Evolutionary conservation across 2,888 invertebrate genomes (phyloP).

Genomic region (Rhorus exstirpatorius): DNA sequence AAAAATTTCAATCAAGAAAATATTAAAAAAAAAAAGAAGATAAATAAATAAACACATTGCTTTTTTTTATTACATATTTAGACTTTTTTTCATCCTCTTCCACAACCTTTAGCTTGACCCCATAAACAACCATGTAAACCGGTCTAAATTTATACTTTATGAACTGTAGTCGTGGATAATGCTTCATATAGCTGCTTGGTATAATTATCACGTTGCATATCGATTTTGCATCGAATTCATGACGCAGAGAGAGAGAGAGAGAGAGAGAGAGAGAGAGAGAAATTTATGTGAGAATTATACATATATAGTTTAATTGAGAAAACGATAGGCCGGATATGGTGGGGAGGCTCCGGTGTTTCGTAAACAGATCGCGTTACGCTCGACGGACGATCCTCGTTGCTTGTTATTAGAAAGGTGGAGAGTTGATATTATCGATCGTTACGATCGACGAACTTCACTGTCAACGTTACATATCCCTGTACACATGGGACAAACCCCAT

Average conservation of each 20-base stretch:
- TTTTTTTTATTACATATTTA: too few species aligned
- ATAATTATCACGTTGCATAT: constrained; percentile 56
- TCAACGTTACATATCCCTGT: too few species aligned
- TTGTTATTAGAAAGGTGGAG: constrained; percentile 73
- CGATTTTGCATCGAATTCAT: constrained; percentile 59
- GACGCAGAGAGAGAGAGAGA: too few species aligned
- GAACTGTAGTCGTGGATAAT: neutral
- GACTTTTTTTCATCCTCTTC: too few species aligned
- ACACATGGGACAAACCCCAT: too few species aligned
- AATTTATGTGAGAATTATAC: constrained; percentile 37
- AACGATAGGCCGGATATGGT: constrained; percentile 66
- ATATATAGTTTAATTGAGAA: constrained; percentile 42
- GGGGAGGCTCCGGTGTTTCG: constrained; percentile 73
- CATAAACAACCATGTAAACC: too few species aligned
- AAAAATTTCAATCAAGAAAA: too few species aligned
- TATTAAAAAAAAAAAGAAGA: too few species aligned
- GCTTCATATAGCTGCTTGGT: constrained; percentile 18
- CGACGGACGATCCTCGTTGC: constrained; percentile 69
- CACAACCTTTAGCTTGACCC: too few species aligned
- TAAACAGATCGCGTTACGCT: constrained; percentile 80
- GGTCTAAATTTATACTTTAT: neutral
- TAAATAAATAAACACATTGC: too few species aligned
- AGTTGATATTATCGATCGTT: constrained; percentile 58
- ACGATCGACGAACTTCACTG: constrained; percentile 36
- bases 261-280: constrained; percentile 18